Conservation (phyloP, 2,888 invertebrate species). For the Caenorhabditis sp. region DNA sequence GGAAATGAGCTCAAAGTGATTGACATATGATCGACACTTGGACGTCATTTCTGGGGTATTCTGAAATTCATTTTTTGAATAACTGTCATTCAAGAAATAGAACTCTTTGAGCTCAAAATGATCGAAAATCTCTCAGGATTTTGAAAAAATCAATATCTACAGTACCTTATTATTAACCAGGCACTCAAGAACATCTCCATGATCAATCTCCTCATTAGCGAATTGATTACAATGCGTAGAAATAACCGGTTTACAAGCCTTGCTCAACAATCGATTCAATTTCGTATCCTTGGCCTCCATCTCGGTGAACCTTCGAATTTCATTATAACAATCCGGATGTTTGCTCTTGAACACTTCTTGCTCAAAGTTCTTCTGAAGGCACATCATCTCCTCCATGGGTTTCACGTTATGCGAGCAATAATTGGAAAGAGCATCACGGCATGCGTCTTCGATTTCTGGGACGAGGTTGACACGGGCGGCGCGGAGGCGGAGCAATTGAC, state of each 20-base stretch:
- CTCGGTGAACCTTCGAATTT: conserved; percentile 86
- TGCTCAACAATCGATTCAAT: conserved; percentile 86
- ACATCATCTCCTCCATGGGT: conserved; percentile 80
- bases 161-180: conserved; percentile 86
- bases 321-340: conserved; percentile 77
- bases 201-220: conserved; percentile 75
- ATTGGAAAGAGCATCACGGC: conserved; percentile 84
- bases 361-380: conserved; percentile 80
- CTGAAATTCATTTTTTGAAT: conserved; percentile 6
- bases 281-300: conserved; percentile 86
- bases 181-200: conserved; percentile 92
- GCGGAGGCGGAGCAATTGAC: conserved; percentile 89
- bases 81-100: no score
- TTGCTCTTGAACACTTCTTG: conserved; percentile 65
- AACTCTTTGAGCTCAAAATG: not conserved
- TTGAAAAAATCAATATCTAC: not conserved
- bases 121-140: not conserved
- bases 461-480: conserved; percentile 90
- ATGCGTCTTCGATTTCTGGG: conserved; percentile 90
- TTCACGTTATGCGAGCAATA: conserved; percentile 81
- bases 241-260: conserved; percentile 84
- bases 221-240: conserved; percentile 78
- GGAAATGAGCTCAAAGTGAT: conserved; percentile 94
- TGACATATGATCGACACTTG: conserved; percentile 81
- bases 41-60: conserved; percentile 46